Base-by-base conservation (phyloP, 2,888 invertebrate species). In the Phortica magna region DNA sequence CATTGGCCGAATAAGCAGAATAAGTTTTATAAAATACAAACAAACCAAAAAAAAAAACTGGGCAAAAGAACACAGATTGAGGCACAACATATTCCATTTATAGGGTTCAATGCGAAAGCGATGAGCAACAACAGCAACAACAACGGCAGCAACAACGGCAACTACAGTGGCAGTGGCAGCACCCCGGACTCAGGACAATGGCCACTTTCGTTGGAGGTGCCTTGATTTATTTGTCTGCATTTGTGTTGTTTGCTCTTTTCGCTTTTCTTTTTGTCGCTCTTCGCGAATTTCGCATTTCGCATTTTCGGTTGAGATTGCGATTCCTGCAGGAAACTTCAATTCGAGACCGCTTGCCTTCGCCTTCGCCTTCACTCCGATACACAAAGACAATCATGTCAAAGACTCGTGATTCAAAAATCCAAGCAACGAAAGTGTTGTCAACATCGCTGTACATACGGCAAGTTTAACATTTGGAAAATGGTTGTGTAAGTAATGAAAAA, bases 141-240 rank as follows among this genome's bases (percentile, higher is more conserved):
- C 82, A 83, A 80, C 78, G 73, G 70, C 64, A 74, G 48, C 75
- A 68, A 64, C 73, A 61, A 7, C 2, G 61, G 6, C 61, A 61
- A 22, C 1, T 10, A 22, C 61, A 61, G 61, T 61, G 61, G 61
- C 61, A 61, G 48, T 48, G 48, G 48, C 48, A 72, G 68, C 74
- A 55, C n/a, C 73, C 78, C 75, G 73, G 70, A 73, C 9, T 78
- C 80, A 83, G 84, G 84, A 84, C 78, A 87, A 86, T 87, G 86
- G 84, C 83, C 82, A 82, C 85, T 82, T 84, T 83, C 79, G 84
- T 78, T 84, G 83, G 83, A 89, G 89, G 89, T 89, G 89, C 85
- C 84, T 89, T 89, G 89, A 89, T 89, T 89, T 89, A 89, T 89
- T 88, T 86, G 89, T 89, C 89, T 89, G 89, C 83, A 85, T 85